These are phyloP conservation scores for Drosophila nebulosa DNA, from an alignment of 1,140 invertebrate species.

Conservation along the genomic window DNA sequence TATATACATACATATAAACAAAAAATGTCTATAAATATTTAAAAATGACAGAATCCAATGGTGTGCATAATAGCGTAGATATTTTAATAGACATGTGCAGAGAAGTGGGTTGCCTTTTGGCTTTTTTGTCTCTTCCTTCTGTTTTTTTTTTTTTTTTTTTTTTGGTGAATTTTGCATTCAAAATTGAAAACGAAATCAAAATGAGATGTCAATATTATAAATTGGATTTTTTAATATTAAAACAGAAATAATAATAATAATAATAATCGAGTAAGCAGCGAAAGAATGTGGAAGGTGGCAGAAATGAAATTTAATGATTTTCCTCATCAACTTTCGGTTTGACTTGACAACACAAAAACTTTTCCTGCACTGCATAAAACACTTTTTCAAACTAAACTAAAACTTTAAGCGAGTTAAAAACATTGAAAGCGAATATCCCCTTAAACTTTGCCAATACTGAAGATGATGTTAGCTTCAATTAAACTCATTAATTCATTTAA, in stretches of 20 bases:
- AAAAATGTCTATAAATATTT: constrained; percentile 59
- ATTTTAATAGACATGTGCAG: constrained; percentile 39
- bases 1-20: constrained; percentile 33
- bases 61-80: constrained; percentile 38
- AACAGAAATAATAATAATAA: not conserved
- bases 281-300: not conserved
- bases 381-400: no score
- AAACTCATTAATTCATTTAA: no score
- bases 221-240: not conserved
- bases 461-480: no score
- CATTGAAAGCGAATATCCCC: no score
- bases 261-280: not conserved
- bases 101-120: not conserved
- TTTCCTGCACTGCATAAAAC: no score
- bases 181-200: not conserved
- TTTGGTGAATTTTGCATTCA: not conserved
- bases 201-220: constrained; percentile 6
- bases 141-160: not conserved
- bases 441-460: no score
- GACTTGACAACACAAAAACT: no score
- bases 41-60: constrained; percentile 49
- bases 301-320: not conserved
- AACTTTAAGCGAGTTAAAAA: no score
- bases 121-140: not conserved
- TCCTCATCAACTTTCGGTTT: no score